Conservation (phyloP, 2,113 vertebrate species). For the Perccottus glenii region DNA sequence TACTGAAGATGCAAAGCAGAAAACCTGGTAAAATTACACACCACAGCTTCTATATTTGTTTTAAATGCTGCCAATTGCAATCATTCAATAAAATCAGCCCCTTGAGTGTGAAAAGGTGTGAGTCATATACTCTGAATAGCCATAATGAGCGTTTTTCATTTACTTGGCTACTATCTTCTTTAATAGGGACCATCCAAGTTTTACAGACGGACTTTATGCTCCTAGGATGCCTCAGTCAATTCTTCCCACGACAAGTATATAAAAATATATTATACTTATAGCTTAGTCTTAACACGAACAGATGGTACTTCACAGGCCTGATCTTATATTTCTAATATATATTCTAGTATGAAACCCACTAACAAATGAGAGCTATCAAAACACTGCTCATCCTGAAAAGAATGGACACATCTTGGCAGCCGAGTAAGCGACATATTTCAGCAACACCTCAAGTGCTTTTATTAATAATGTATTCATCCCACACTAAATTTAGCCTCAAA, state of each 20-base stretch:
- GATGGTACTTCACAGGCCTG: constrained; percentile 19
- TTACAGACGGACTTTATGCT: not conserved
- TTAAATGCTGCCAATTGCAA: constrained; percentile 10
- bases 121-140: constrained; percentile 38
- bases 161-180: constrained; percentile 27
- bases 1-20: constrained; percentile 9
- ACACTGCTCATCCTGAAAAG: constrained; percentile 6
- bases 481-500: constrained; percentile 21
- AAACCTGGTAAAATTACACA: constrained; percentile 33
- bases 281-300: constrained; percentile 18
- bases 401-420: constrained; percentile 18
- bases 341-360: too few relatives aligned
- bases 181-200: constrained; percentile 22
- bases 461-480: constrained; percentile 28
- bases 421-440: constrained; percentile 3
- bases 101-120: constrained; percentile 21
- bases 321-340: constrained; percentile 26
- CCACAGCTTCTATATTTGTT: constrained; percentile 17
- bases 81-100: constrained; percentile 24
- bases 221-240: not conserved
- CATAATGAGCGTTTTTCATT: constrained; percentile 45
- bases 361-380: constrained; percentile 45
- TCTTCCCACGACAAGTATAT: constrained; percentile 18
- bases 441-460: constrained; percentile 17
- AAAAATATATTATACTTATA: constrained; percentile 1